phyloP scores from a whole-genome alignment of 2,888 invertebrate genomes.

The Lasioglossum lativentre region DNA sequence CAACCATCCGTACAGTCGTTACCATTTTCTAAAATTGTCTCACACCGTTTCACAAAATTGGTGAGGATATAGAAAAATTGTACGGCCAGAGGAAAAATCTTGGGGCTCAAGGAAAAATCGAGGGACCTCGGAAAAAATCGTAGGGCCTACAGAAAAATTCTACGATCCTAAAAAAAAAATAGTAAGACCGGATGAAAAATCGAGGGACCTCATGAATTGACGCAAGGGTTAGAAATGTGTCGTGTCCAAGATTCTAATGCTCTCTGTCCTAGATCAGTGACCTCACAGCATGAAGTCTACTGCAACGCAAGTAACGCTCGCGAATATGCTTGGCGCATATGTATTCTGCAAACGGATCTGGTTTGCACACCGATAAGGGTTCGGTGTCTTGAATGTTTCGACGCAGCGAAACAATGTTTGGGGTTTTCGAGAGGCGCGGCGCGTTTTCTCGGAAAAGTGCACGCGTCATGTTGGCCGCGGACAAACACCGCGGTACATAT shows the following conservation, averaged over 20 bases:
- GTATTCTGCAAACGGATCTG: neutral
- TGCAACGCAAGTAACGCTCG: neutral
- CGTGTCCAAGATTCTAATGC: neutral
- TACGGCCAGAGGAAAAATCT: neutral
- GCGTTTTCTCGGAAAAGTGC: constrained; percentile 32
- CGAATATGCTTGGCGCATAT: neutral
- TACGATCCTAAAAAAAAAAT: neutral
- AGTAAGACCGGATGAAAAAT: neutral
- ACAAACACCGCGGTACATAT: constrained; percentile 48
- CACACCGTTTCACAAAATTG: neutral
- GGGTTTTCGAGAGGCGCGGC: neutral
- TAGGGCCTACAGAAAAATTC: neutral
- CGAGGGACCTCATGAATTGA: neutral
- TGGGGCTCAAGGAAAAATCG: neutral
- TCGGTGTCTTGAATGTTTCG: neutral
- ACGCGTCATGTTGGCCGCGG: constrained; percentile 30
- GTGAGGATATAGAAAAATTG: neutral
- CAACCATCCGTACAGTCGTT: neutral
- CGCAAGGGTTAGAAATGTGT: neutral
- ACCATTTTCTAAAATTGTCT: neutral
- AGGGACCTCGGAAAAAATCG: neutral
- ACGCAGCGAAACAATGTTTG: neutral
- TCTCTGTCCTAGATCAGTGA: neutral
- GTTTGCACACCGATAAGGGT: neutral
- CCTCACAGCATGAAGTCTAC: neutral